Evolutionary conservation across 2,113 vertebrate genomes (phyloP).

Genomic region (Nestor notabilis): DNA sequence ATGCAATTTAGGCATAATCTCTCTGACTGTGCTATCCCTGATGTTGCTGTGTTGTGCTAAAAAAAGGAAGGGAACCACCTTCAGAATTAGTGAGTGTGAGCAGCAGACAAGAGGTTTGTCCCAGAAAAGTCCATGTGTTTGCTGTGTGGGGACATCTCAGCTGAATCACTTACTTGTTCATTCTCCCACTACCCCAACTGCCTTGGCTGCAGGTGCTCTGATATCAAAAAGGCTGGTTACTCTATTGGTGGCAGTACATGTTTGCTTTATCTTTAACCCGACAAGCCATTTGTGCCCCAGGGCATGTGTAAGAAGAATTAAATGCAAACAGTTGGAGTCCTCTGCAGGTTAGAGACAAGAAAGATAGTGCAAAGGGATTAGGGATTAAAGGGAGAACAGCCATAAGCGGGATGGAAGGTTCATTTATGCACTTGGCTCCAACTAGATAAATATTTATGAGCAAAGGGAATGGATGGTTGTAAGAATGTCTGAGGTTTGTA

Average conservation of each 20-base stretch:
- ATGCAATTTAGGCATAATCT: background rate
- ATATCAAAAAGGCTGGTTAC: slow-evolving; percentile 28
- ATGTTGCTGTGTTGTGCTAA: background rate
- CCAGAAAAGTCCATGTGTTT: background rate
- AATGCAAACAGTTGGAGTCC: slow-evolving; percentile 70
- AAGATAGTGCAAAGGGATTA: slow-evolving; percentile 72
- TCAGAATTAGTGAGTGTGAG: background rate
- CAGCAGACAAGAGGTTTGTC: background rate
- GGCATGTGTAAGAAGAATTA: slow-evolving; percentile 72
- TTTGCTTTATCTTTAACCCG: slow-evolving; percentile 73
- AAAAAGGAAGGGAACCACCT: background rate
- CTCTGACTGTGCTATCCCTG: background rate
- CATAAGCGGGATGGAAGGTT: slow-evolving; percentile 45
- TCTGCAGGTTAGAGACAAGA: slow-evolving; percentile 70
- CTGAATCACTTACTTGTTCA: background rate
- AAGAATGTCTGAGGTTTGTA: slow-evolving; percentile 4
- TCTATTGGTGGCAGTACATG: slow-evolving; percentile 47
- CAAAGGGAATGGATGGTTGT: slow-evolving; percentile 17
- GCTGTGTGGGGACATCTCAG: background rate
- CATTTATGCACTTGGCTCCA: slow-evolving; percentile 55
- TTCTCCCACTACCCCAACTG: background rate
- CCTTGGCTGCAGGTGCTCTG: slow-evolving; percentile 34
- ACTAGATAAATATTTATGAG: slow-evolving; percentile 71
- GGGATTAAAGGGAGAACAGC: slow-evolving; percentile 69
- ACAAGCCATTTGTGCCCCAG: slow-evolving; percentile 69